phyloP scores from a whole-genome alignment of 35 echinoderm and acorn worm species.

The Ophiothrix spiculata region DNA sequence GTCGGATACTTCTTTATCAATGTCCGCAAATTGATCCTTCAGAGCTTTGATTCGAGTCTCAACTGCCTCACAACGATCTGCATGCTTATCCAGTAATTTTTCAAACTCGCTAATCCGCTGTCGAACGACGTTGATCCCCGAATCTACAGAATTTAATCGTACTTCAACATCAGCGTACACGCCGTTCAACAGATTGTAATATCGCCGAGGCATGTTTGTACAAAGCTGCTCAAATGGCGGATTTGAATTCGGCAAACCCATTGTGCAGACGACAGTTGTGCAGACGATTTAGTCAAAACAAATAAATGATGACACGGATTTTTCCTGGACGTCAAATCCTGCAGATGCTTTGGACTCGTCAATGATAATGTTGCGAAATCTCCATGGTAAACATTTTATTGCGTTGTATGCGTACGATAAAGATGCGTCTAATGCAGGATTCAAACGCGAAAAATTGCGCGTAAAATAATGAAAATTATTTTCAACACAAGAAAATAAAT shows the following conservation, averaged over 20 bases:
- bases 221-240: neutral
- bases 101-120: slow-evolving; percentile 21
- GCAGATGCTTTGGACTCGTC: too few relatives aligned
- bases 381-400: too few relatives aligned
- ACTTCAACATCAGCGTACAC: slow-evolving; percentile 20
- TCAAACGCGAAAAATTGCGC: too few relatives aligned
- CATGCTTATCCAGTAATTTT: neutral
- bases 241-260: neutral
- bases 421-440: too few relatives aligned
- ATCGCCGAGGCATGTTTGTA: neutral
- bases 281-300: too few relatives aligned
- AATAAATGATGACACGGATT: too few relatives aligned
- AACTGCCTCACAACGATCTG: slow-evolving; percentile 6
- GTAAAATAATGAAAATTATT: too few relatives aligned
- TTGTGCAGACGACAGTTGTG: neutral
- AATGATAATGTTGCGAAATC: too few relatives aligned
- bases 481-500: too few relatives aligned
- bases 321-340: too few relatives aligned
- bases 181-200: neutral
- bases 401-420: too few relatives aligned
- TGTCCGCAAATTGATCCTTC: slow-evolving; percentile 11
- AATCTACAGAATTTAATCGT: slow-evolving; percentile 6
- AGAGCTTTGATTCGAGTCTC: slow-evolving; percentile 11
- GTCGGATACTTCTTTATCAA: slow-evolving; percentile 8
- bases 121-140: slow-evolving; percentile 15